Evolutionary conservation across 2,797 vertebrate species (phyloP).

Genomic region (Muscicapa comitata): DNA sequence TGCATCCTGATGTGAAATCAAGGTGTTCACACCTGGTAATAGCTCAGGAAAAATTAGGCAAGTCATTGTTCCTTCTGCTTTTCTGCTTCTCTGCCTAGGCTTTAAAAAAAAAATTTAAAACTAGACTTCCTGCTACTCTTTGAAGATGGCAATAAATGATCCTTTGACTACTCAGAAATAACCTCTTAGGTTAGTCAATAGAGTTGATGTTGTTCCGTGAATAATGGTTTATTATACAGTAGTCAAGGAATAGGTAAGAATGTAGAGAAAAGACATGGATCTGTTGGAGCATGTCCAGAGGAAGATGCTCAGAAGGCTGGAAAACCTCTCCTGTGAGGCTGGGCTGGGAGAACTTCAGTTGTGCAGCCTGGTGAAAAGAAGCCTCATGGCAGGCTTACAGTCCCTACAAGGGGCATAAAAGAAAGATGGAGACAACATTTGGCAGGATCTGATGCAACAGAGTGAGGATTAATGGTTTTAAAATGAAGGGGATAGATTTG

Average conservation of each 20-base stretch:
- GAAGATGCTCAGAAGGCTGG: not conserved
- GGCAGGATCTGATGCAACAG: not conserved
- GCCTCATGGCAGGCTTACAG: not conserved
- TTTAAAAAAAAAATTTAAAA: not conserved
- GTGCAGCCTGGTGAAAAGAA: not conserved
- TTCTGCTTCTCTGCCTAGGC: too few species aligned
- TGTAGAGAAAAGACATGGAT: fast-evolving
- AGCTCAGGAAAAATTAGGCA: not conserved
- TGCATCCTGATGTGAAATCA: not conserved
- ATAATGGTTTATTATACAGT: not conserved
- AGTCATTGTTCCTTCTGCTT: not conserved
- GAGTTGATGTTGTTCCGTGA: not conserved
- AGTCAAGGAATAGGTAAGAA: not conserved
- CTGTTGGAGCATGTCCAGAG: not conserved
- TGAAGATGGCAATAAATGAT: not conserved
- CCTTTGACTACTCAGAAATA: not conserved
- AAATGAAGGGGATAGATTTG: not conserved
- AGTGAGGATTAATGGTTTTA: not conserved
- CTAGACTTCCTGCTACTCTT: not conserved
- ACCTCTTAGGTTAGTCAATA: too few species aligned
- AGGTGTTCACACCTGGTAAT: not conserved
- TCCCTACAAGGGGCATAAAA: fast-evolving
- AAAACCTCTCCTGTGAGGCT: not conserved
- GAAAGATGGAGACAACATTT: not conserved
- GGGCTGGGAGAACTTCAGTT: not conserved